Conservation (phyloP, 2,888 invertebrate genomes). For the Nemurella pictetii region DNA sequence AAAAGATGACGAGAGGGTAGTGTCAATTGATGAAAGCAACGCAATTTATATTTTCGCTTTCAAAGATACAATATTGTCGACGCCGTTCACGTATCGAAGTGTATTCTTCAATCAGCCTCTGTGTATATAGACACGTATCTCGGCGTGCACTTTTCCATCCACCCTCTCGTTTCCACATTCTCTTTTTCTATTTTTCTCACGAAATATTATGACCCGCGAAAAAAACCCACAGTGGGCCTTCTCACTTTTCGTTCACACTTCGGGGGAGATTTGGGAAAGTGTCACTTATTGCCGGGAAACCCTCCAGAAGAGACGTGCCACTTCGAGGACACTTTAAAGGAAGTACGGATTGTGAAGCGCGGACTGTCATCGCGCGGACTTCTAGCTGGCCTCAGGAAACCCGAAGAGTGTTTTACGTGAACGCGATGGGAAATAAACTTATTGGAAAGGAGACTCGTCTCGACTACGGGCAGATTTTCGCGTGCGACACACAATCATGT, state of each 20-base stretch:
- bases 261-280: conserved; percentile 18
- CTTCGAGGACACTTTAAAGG: conserved; percentile 12
- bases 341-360: background rate
- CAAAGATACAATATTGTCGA: background rate
- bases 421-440: background rate
- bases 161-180: background rate
- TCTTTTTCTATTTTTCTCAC: background rate
- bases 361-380: background rate
- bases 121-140: conserved; percentile 21
- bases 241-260: conserved; percentile 14
- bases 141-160: background rate
- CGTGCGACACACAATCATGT: background rate
- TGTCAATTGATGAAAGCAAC: background rate
- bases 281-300: conserved; percentile 15
- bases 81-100: conserved; percentile 1
- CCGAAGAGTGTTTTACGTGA: background rate
- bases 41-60: background rate
- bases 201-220: background rate
- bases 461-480: background rate
- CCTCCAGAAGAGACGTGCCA: conserved; percentile 3
- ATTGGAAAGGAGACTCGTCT: background rate
- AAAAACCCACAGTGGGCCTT: background rate
- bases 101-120: conserved; percentile 14
- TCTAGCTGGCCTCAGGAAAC: background rate
- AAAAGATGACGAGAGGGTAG: background rate